These are phyloP conservation scores for Pipistrellus kuhlii DNA, from an alignment of 2,797 vertebrate genomes.

Conservation along the genomic window DNA sequence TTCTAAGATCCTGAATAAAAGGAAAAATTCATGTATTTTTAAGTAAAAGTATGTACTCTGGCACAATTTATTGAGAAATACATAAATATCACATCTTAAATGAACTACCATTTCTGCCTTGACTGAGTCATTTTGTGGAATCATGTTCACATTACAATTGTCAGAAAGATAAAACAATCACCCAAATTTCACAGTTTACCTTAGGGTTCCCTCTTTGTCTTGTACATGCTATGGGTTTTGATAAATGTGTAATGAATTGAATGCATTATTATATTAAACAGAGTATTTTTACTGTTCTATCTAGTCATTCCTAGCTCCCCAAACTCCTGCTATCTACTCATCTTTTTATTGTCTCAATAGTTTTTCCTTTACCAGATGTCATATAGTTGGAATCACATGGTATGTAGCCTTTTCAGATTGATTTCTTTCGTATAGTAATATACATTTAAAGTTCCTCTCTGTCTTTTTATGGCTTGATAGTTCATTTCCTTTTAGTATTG, in stretches of 20 bases:
- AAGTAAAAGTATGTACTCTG: not conserved
- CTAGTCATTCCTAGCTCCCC: not conserved
- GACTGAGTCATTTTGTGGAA: not conserved
- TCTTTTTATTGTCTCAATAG: not conserved
- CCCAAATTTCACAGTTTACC: no score
- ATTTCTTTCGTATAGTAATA: not conserved
- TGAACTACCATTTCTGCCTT: not conserved
- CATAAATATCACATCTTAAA: not conserved
- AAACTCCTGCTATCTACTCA: not conserved
- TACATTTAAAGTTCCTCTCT: not conserved
- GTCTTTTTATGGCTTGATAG: not conserved
- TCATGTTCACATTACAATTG: not conserved
- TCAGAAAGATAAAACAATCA: not conserved
- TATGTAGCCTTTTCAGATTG: not conserved
- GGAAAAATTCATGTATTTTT: not conserved
- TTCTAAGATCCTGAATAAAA: not conserved
- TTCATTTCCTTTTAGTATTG: not conserved
- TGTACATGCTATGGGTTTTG: not conserved
- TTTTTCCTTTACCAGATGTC: not conserved
- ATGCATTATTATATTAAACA: not conserved
- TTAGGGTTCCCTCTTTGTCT: not conserved
- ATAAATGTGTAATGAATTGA: not conserved
- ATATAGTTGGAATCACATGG: not conserved
- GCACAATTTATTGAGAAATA: not conserved
- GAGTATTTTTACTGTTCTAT: not conserved